Evolutionary conservation across 2,888 invertebrate species (phyloP).

Genomic region (Danaus chrysippus): DNA sequence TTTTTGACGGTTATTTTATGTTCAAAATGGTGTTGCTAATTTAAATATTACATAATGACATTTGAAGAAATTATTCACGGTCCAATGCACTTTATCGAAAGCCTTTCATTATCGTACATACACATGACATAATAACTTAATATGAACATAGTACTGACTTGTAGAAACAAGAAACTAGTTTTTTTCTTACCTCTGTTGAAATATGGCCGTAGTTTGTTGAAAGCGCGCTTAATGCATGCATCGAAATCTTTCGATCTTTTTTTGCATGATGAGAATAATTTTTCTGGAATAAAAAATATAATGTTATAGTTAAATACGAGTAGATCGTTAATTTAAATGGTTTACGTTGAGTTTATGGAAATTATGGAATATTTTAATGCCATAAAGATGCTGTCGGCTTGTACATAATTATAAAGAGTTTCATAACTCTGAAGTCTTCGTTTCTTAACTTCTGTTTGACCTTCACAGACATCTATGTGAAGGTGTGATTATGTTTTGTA

Average conservation of each 20-base stretch:
- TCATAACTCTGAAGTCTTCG: neutral
- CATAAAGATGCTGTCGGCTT: neutral
- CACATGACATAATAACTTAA: too few species aligned
- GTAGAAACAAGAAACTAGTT: slow-evolving; percentile 3
- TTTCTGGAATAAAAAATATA: slow-evolving; percentile 46
- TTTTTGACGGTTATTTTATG: too few species aligned
- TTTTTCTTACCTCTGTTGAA: slow-evolving; percentile 82
- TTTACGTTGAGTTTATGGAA: neutral
- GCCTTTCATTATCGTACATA: slow-evolving; percentile 1
- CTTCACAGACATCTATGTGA: neutral
- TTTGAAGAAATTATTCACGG: too few species aligned
- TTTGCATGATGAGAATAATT: slow-evolving; percentile 80
- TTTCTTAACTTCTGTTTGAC: neutral
- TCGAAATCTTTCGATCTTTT: slow-evolving; percentile 82
- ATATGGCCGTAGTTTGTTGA: slow-evolving; percentile 84
- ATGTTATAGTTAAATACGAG: neutral
- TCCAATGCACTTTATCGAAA: neutral
- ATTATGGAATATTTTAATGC: neutral
- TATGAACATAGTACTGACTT: neutral
- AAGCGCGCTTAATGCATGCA: slow-evolving; percentile 83
- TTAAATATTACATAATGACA: too few species aligned
- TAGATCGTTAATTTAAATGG: neutral
- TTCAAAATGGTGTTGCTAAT: too few species aligned
- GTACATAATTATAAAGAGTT: neutral
- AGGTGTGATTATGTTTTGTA: slow-evolving; percentile 4